Evolutionary conservation across 2,113 vertebrate genomes (phyloP).

Genomic region (Pelecanoides urinatrix): DNA sequence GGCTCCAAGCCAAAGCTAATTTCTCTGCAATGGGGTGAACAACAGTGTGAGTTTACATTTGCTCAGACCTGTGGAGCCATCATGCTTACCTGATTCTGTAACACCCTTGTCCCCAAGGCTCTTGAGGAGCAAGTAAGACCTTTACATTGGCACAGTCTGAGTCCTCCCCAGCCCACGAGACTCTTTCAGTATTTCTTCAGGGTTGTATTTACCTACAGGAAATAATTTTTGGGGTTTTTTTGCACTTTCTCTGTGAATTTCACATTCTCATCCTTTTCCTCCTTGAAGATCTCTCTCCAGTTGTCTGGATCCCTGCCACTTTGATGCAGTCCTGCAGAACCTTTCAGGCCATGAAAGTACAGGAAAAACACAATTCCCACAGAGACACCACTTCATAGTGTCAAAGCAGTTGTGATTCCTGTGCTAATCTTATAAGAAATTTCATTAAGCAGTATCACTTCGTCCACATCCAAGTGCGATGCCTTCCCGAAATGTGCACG

Average conservation of each 20-base stretch:
- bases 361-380: slow-evolving; percentile 4
- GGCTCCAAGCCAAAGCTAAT: background rate
- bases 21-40: background rate
- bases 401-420: slow-evolving; percentile 19
- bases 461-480: background rate
- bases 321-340: background rate
- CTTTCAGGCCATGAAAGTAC: background rate
- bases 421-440: background rate
- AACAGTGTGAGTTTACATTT: background rate
- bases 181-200: background rate
- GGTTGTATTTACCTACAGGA: background rate
- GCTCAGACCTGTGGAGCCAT: background rate
- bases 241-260: background rate
- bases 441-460: background rate
- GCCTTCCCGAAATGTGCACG: rapidly evolving
- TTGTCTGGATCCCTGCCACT: background rate
- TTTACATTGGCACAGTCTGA: background rate
- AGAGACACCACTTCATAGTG: background rate
- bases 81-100: background rate
- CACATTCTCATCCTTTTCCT: background rate
- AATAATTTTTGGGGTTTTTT: background rate
- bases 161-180: background rate
- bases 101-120: background rate
- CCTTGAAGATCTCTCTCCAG: background rate
- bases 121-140: background rate